Percentiles rank a stretch among this genome's conserved stretches.
phyloP scores from a whole-genome alignment of 2,113 vertebrate species.

The Syngnathus scovelli region DNA sequence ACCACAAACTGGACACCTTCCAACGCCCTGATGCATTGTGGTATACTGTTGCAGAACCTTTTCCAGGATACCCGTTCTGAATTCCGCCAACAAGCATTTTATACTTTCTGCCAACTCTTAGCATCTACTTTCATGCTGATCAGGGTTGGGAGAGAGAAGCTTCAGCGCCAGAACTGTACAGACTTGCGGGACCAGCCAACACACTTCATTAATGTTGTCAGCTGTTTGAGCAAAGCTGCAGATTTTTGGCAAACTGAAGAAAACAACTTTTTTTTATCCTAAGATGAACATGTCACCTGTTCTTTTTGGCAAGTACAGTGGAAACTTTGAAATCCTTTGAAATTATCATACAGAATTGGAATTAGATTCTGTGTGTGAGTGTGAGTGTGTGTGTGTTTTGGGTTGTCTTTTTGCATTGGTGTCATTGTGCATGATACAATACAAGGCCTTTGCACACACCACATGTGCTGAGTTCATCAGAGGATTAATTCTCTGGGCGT shows the following conservation, averaged over 20 bases:
- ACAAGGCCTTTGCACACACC: not conserved
- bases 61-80: slow-evolving; percentile 30
- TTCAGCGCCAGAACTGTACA: slow-evolving; percentile 3
- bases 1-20: not conserved
- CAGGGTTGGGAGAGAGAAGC: slow-evolving; percentile 17
- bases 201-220: slow-evolving; percentile 16
- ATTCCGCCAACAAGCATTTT: slow-evolving; percentile 21
- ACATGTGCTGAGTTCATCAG: no score
- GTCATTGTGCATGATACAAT: not conserved
- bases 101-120: slow-evolving; percentile 11
- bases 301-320: not conserved
- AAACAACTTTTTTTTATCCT: not conserved
- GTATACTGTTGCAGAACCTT: slow-evolving; percentile 32
- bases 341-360: not conserved
- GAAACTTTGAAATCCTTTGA: not conserved
- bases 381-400: not conserved
- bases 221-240: slow-evolving; percentile 11
- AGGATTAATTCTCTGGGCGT: no score
- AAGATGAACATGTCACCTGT: not conserved
- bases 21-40: slow-evolving; percentile 19
- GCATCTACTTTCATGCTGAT: slow-evolving; percentile 35
- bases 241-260: slow-evolving; percentile 1
- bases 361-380: not conserved
- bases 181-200: slow-evolving; percentile 14
- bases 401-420: not conserved